Conservation (phyloP, 2,797 vertebrate genomes). For the Coilia nasus region DNA sequence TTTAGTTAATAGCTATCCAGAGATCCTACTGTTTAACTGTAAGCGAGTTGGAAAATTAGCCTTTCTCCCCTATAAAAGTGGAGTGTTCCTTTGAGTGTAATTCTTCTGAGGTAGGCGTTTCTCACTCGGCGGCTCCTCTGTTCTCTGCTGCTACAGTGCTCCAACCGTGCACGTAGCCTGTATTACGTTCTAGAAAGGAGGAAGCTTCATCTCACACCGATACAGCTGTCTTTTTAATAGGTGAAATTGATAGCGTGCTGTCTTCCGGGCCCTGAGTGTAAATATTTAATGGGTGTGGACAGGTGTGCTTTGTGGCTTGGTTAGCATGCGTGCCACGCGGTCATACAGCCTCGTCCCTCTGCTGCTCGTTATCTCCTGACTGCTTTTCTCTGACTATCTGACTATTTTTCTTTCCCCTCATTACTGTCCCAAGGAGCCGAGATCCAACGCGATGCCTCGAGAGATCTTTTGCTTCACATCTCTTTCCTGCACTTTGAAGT, state of each 20-base stretch:
- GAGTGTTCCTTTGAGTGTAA: background rate
- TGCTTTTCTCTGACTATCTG: no score
- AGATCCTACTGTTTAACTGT: no score
- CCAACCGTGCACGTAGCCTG: background rate
- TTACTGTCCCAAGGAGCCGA: background rate
- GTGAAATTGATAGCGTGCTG: conserved; percentile 5
- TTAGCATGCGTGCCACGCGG: background rate
- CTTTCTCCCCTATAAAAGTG: no score
- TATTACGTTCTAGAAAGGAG: background rate
- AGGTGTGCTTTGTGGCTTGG: conserved; percentile 20
- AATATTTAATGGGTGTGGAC: conserved; percentile 39
- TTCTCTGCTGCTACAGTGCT: background rate
- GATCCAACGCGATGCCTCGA: background rate
- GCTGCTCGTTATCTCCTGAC: background rate
- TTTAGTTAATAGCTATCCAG: no score
- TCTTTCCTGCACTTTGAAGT: background rate
- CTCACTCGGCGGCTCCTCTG: background rate
- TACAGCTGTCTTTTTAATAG: conserved; percentile 20
- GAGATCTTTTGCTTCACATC: background rate
- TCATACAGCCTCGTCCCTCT: conserved; percentile 7
- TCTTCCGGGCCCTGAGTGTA: background rate
- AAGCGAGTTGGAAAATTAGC: no score
- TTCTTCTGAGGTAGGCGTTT: background rate
- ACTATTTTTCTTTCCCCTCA: background rate
- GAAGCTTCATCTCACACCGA: background rate